phyloP scores from a whole-genome alignment of 2,113 vertebrate species.

The Felis chaus region DNA sequence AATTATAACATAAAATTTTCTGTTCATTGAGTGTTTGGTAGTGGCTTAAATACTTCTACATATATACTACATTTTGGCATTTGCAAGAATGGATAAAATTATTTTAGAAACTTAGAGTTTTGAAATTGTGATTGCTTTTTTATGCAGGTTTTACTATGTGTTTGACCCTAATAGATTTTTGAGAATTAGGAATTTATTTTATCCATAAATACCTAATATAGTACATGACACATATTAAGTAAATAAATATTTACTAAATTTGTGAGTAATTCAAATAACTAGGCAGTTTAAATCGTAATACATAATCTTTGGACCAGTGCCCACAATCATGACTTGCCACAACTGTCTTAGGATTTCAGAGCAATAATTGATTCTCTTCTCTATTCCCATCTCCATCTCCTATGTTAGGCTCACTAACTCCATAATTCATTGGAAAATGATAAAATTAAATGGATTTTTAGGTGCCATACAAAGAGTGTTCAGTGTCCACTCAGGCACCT shows the following conservation, averaged over 20 bases:
- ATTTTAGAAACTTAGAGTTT: constrained; percentile 31
- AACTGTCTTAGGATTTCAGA: not conserved
- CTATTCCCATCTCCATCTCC: not conserved
- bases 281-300: not conserved
- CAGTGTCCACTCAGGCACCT: not conserved
- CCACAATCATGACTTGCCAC: not conserved
- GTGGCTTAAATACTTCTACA: not conserved
- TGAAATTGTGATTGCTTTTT: constrained; percentile 37
- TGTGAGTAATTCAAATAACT: constrained; percentile 8
- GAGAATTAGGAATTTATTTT: not conserved
- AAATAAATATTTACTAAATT: not conserved
- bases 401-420: not conserved
- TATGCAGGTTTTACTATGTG: constrained; percentile 4
- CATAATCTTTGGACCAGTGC: not conserved
- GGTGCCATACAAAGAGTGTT: not conserved
- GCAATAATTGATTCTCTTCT: not conserved
- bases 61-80: not conserved
- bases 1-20: not conserved
- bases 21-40: not conserved
- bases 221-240: not conserved
- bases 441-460: not conserved
- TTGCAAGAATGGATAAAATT: constrained; percentile 10
- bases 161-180: not conserved
- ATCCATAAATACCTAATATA: not conserved
- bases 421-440: constrained; percentile 10